phyloP scores from a whole-genome alignment of 2,113 vertebrate genomes.

The Trichechus manatus region DNA sequence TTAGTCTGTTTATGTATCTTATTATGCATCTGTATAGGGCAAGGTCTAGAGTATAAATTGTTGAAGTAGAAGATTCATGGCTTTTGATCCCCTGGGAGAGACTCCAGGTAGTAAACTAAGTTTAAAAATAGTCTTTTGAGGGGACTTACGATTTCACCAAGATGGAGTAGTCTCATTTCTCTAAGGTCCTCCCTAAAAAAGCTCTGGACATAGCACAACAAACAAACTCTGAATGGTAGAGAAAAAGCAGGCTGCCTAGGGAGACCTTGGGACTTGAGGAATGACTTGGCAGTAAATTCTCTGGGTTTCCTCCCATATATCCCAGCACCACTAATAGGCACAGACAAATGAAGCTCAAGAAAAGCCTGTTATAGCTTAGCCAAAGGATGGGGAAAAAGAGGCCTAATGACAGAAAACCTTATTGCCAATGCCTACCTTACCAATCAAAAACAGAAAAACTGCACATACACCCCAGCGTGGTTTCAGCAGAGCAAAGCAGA shows the following conservation, averaged over 20 bases:
- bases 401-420: not conserved
- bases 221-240: not conserved
- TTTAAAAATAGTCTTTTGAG: constrained; percentile 36
- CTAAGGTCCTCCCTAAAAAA: not conserved
- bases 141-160: not conserved
- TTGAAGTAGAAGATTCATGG: not conserved
- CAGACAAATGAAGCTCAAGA: not conserved
- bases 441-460: not conserved
- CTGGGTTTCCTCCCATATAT: not conserved
- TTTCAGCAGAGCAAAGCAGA: not conserved
- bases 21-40: not conserved
- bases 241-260: not conserved
- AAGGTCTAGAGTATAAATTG: not conserved
- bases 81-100: constrained; percentile 40
- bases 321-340: not conserved
- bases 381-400: not conserved
- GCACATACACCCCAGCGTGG: not conserved
- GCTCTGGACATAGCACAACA: not conserved
- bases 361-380: not conserved
- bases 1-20: not conserved
- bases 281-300: not conserved
- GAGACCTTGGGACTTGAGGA: not conserved
- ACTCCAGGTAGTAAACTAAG: constrained; percentile 22
- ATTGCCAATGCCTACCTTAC: not conserved
- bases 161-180: not conserved